Evolutionary conservation across 2,113 vertebrate species (phyloP).

Genomic region (Leptocoma aspasia): DNA sequence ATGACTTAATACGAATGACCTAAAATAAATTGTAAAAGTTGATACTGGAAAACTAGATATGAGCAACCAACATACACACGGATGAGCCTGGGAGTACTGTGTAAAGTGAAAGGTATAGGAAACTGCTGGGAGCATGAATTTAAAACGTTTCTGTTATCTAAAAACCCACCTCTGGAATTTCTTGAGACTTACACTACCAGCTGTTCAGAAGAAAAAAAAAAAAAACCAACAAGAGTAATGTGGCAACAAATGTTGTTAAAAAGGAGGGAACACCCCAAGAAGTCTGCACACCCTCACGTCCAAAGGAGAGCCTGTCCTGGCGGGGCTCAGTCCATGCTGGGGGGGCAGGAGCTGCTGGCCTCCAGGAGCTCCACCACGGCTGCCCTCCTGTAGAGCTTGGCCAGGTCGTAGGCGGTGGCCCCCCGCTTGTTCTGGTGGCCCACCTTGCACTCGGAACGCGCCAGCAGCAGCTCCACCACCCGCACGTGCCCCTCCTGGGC

Average conservation of each 20-base stretch:
- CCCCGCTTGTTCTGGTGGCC: conserved; percentile 73
- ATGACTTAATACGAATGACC: background rate
- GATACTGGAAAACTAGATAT: conserved; percentile 16
- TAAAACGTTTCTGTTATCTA: background rate
- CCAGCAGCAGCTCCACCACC: conserved; percentile 78
- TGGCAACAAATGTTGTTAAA: background rate
- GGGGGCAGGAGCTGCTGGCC: background rate
- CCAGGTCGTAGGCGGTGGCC: conserved; percentile 78
- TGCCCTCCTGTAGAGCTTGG: conserved; percentile 59
- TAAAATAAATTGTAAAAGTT: conserved; percentile 27
- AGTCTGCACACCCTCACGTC: background rate
- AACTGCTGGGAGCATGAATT: background rate
- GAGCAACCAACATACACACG: conserved; percentile 11
- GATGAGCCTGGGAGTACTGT: conserved; percentile 18
- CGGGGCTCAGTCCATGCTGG: background rate
- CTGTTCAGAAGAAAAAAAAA: background rate
- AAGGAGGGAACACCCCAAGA: background rate
- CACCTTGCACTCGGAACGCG: conserved; percentile 62
- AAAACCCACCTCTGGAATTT: conserved; percentile 45
- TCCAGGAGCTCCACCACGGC: conserved; percentile 71
- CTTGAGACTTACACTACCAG: conserved; percentile 11
- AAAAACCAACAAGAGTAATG: background rate
- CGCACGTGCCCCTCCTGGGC: conserved; percentile 81
- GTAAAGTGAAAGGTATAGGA: background rate
- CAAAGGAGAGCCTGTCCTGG: background rate